These are phyloP conservation scores for Macropus fuliginosus DNA, from an alignment of 2,797 vertebrate genomes.

Conservation along the genomic window DNA sequence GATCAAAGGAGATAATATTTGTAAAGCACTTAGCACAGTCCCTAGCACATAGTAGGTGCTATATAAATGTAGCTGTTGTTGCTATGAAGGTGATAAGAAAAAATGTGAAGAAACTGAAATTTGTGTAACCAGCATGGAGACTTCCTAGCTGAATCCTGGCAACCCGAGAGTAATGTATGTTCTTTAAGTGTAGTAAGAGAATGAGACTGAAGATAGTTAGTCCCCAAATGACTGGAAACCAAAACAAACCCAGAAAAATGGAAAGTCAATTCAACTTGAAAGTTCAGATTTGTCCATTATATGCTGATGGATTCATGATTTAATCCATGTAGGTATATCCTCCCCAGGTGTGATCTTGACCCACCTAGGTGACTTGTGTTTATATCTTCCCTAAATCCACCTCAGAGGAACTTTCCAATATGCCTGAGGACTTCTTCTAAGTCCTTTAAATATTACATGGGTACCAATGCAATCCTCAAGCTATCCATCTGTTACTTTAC, in stretches of 20 bases:
- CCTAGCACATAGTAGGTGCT: background rate
- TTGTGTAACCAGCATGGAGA: background rate
- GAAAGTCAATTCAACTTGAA: background rate
- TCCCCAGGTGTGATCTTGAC: background rate
- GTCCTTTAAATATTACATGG: background rate
- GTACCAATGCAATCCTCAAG: background rate
- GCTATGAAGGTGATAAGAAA: background rate
- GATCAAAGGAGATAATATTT: background rate
- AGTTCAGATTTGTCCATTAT: background rate
- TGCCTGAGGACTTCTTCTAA: background rate
- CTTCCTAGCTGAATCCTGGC: background rate
- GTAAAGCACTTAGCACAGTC: background rate
- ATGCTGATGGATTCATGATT: background rate
- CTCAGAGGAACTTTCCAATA: background rate
- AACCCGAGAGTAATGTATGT: too few species aligned
- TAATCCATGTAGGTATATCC: background rate
- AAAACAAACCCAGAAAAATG: background rate
- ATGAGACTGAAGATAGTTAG: background rate
- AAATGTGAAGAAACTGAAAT: background rate
- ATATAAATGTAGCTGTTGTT: background rate
- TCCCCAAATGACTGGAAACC: background rate
- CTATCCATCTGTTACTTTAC: background rate
- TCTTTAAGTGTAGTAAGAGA: too few species aligned
- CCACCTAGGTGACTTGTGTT: background rate
- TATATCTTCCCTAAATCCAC: background rate